Base-by-base conservation (phyloP, 2,113 vertebrate species). In the Haemorhous mexicanus region DNA sequence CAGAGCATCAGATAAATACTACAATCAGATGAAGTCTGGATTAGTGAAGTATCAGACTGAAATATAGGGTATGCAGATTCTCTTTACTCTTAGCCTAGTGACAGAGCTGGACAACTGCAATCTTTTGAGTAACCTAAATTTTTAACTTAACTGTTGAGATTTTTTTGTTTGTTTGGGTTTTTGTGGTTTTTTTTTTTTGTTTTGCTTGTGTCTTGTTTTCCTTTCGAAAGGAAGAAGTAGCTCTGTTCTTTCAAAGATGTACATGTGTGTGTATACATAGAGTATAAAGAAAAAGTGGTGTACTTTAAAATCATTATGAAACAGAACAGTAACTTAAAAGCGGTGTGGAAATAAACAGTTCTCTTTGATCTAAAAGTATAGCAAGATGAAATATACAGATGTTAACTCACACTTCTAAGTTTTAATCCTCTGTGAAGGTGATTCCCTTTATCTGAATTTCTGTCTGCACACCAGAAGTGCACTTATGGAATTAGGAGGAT, bases 1-100 rank as follows among this genome's bases (percentile, higher is more conserved):
- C 0, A 0, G 35, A 66, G 18, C 56, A 27, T 62, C 1, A 16
- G 50, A 61, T 67, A 55, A 61, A 28, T 84, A 62, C 7, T n/a
- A 9, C 24, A 70, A 3, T 30, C 27, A 68, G 75, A 43, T 37
- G 35, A 63, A 61, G 23, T 33, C 27, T 79, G 53, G 9, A 19
- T 74, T 77, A 56, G 16, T 72, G 67, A 78, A 82, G 16, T n/a
- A 55, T 73, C 27, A 76, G 33, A 16, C 6, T 80, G 18, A 52
- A 49, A 46, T 49, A 53, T 0, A 37, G 30, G 9, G 5, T 28
- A 5, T 35, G 16, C 13, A 68, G 16, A 1, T 39, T 68, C 33
- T 80, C 21, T 67, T 72, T 22, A 14, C 16, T 77, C 44, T 62
- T 63, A 37, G 13, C 41, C 15, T 47, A 59, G 35, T 59, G 74